Evolutionary conservation across 2,797 vertebrate genomes (phyloP), one percentile per base, ranked within the genome.

Genomic region (Ataeniobius toweri): DNA sequence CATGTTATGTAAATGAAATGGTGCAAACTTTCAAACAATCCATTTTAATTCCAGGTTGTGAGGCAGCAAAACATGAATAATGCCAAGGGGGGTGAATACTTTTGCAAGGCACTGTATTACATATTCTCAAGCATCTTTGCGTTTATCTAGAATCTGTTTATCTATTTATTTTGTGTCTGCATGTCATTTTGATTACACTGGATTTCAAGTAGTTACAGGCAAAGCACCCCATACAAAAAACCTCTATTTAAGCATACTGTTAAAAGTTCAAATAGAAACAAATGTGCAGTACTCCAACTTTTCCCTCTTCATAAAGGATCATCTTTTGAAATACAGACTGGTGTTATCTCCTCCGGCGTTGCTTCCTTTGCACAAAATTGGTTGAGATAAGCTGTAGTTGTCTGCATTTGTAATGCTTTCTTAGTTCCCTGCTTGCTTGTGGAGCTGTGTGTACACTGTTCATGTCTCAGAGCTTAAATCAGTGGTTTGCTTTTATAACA

Each of bases 401-500:
- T 58, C 71, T 50, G 18, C 2, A n/a, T 72, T 36, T 28, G 67
- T 44, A 24, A 41, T 67, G 22, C 56, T 72, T 31, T 56, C 16
- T 5, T 48, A n/a, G n/a, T 31, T 53, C 28, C 69, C 55, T 39
- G 63, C 74, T 71, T 74, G 31, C 14, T 36, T 13, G 7, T 26
- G 69, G 68, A 13, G 39, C 61, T 14, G 41, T 72, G 71, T 83
- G 78, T 69, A 67, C 41, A 81, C 31, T 28, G 9, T 48, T 75
- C 55, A 41, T 58, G 80, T 80, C 75, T 73, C 72, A 81, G 70
- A 63, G 81, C 76, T 70, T 74, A 75, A 83, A 89, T 86, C 73
- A 79, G 73, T 48, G 82, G 69, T 78, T 89, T 88, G 86, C 79
- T 85, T 86, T 87, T 81, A 83, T 78, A 91, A 83, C 82, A 82